Evolutionary conservation across 2,888 invertebrate genomes (phyloP), one percentile per base, ranked within the genome.

Genomic region (Malthinus seriepunctatus): DNA sequence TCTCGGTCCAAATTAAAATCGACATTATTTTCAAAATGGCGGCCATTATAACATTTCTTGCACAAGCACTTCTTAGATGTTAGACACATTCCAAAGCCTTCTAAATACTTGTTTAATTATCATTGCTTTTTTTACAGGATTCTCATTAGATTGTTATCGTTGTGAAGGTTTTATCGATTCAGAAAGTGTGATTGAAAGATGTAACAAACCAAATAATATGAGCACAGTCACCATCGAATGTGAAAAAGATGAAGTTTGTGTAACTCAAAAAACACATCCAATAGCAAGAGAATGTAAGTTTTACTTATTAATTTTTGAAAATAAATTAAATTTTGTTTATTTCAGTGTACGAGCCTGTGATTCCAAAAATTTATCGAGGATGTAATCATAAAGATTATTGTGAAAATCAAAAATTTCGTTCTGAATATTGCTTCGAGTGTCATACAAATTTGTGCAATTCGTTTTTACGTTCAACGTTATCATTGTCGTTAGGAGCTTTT

Each of bases 381-480:
- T 42, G 39, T 9, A 11, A 23, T 1, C 15, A 42, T 9, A 15
- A 42, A 9, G 23, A 2, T 23, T 42, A 15, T 9, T 42, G 39
- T 9, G 39, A 42, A 42, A 23, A n/a, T 42, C 39, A 54, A 39
- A 46, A 38, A 14, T 37, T 32, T 10, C 35, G 46, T 15, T 54
- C 54, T 9, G 35, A 46, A 32, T 32, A 48, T 37, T 54, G 54
- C 12, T 38, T 35, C 1, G 47, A 46, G 4, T 54, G 54, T 10
- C 1, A 32, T 32, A 37, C 47, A 4, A 42, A 32, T 46, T 37
- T 54, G 10, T 54, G 54, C 33, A 54, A 54, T 32, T 47, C 47
- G 8, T 10, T 35, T 35, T 2, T 35, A 23, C 23, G 35, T 32
- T n/a, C 8, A 32, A 8, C 7, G 1, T 5, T 23, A 32, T 32